Base-by-base conservation (phyloP, 2,797 vertebrate genomes). In the Hypotaenidia okinawae region DNA sequence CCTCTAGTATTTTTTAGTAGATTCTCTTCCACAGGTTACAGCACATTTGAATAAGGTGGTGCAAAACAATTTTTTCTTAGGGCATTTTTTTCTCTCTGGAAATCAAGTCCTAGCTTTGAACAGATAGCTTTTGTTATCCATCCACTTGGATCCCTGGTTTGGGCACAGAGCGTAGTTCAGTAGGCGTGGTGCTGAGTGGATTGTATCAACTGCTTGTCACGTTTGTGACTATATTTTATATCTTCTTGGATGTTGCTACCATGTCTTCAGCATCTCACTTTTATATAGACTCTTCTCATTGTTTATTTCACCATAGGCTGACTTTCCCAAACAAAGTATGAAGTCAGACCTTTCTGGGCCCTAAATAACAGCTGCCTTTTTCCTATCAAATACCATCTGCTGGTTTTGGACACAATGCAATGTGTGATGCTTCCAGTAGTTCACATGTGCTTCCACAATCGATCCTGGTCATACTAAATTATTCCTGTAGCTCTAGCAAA, bases 221-320 rank as follows among this genome's bases (percentile, higher is more conserved):
- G 77, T 66, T 43, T n/a, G 30, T 67, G 70, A 43, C 51, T 58
- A 0, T n/a, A 69, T 73, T 84, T 89, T 79, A 12, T 32, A 78
- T 82, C 30, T 79, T 13, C 41, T 72, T 73, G 15, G n/a, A 39
- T 70, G 13, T 61, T 74, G 13, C 16, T 28, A 68, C 28, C 4
- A 41, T 37, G 24, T 84, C 54, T 87, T 89, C 39, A 86, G 92
- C 89, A 59, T 81, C 22, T 35, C 28, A 15, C 3, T 81, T 89
- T 57, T 58, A 25, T 49, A 52, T 7, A 63, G 35, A 19, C 16
- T 70, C 16, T 33, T 15, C 18, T 81, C 74, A 33, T 17, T 66
- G 57, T n/a, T 57, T 33, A 17, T 62, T 80, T 84, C 15, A 30
- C 33, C 16, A 22, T 32, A 81, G 37, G 13, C 16, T 49, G 47